phyloP scores from a whole-genome alignment of 2,888 invertebrate species.

The Drosophila formosana region DNA sequence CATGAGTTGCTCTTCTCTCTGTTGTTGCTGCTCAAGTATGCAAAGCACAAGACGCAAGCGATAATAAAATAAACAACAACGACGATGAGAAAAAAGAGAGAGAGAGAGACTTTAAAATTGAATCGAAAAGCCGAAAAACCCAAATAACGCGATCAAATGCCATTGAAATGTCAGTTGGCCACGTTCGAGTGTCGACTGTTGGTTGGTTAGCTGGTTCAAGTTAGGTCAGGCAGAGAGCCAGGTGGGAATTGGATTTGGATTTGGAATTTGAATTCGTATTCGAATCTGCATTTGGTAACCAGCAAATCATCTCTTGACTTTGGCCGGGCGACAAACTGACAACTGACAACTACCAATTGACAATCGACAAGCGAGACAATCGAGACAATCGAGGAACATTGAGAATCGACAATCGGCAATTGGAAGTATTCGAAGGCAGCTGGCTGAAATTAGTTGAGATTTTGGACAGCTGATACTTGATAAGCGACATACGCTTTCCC shows the following conservation, averaged over 20 bases:
- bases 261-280: background rate
- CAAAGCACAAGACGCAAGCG: conserved; percentile 49
- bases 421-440: conserved; percentile 35
- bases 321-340: conserved; percentile 31
- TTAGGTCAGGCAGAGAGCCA: background rate
- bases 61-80: conserved; percentile 21
- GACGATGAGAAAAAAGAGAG: background rate
- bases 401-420: conserved; percentile 26
- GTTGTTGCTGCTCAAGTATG: conserved; percentile 49
- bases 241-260: conserved; percentile 30
- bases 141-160: conserved; percentile 56
- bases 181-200: conserved; percentile 12
- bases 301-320: conserved; percentile 34
- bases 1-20: conserved; percentile 25
- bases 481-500: conserved; percentile 19
- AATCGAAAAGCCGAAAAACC: conserved; percentile 36
- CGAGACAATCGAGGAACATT: background rate
- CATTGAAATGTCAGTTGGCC: conserved; percentile 60
- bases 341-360: conserved; percentile 3
- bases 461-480: conserved; percentile 23
- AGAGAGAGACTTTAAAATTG: conserved; percentile 25
- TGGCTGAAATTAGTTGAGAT: conserved; percentile 46
- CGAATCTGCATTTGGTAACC: background rate
- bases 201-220: background rate
- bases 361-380: conserved; percentile 7